Percentiles rank a stretch among this genome's conserved stretches.
phyloP scores from a whole-genome alignment of 2,113 vertebrate species.

The Suricata suricatta region DNA sequence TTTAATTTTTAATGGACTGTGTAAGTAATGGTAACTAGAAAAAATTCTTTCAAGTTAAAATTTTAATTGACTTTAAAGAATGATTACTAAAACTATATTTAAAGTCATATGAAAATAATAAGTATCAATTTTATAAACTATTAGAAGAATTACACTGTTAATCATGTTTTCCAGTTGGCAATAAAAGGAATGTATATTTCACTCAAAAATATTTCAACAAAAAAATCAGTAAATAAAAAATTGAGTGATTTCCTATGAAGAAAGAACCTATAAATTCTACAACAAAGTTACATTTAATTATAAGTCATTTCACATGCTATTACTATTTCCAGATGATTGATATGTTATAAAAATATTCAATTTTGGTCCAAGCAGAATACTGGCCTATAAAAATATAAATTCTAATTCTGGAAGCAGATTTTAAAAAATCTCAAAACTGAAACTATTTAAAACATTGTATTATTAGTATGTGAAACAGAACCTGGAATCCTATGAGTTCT shows the following conservation, averaged over 20 bases:
- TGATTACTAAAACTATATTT: background rate
- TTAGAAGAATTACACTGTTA: background rate
- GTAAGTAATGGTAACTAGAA: background rate
- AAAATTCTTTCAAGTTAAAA: background rate
- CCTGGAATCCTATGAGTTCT: background rate
- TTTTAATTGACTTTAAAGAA: background rate
- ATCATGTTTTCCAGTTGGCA: slow-evolving; percentile 28
- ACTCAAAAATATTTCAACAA: background rate
- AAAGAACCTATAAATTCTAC: background rate
- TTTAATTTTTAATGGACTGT: background rate
- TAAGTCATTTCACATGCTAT: background rate
- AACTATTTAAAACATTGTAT: background rate
- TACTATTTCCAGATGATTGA: slow-evolving; percentile 56
- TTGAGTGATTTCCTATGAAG: background rate
- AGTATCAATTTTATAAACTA: slow-evolving; percentile 52
- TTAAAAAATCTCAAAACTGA: background rate
- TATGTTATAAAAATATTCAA: background rate
- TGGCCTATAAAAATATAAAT: background rate
- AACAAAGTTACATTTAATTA: slow-evolving; percentile 17
- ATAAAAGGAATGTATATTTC: slow-evolving; percentile 8
- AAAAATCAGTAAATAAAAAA: background rate
- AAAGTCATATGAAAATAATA: slow-evolving; percentile 36
- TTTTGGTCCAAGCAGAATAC: slow-evolving; percentile 5
- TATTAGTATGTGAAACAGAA: background rate
- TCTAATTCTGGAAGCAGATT: background rate